Base-by-base conservation (phyloP, 2,888 invertebrate genomes). In the Trichogramma evanescens region DNA sequence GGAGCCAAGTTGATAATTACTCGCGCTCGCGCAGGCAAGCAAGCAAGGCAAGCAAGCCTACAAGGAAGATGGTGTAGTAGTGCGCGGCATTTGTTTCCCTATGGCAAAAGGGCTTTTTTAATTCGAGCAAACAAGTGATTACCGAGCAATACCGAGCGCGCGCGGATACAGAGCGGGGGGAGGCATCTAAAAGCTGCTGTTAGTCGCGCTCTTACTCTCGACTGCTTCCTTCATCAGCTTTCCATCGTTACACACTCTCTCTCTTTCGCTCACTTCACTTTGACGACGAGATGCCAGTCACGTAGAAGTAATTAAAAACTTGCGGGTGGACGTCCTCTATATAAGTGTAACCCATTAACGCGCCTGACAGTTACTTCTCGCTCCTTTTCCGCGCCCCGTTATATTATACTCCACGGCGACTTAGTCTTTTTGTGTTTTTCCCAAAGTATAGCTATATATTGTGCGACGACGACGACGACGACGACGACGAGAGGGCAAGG, bases 221-320 rank as follows among this genome's bases (percentile, higher is more conserved):
- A 1, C 26, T 2, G 26, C 26, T 26, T 26, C 26, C 26, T 26
- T 26, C 26, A 26, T 26, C 26, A 26, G 26, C 26, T 26, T 26
- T 26, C 26, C 26, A 26, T 26, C 26, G 26, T 26, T 26, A 26
- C 26, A 26, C 26, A 26, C 26, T 26, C 26, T 26, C 26, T 26
- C n/a, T n/a, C n/a, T n/a, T 2, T 13, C 26, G 26, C 45, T 5
- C 38, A 58, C 48, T 9, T 7, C 38, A 39, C 40, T 38, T 6
- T n/a, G 13, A 46, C 53, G 54, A 26, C 54, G 56, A 62, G 59
- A 59, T 58, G 62, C 62, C 59, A 59, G 56, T 62, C 59, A 62
- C 59, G 59, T 59, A 58, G 59, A 8, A 59, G 62, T 62, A 59
- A 62, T 62, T 59, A 62, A 62, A 62, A 62, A 62, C 56, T 62